phyloP scores from a whole-genome alignment of 2,113 vertebrate species.

The Chionomys nivalis region DNA sequence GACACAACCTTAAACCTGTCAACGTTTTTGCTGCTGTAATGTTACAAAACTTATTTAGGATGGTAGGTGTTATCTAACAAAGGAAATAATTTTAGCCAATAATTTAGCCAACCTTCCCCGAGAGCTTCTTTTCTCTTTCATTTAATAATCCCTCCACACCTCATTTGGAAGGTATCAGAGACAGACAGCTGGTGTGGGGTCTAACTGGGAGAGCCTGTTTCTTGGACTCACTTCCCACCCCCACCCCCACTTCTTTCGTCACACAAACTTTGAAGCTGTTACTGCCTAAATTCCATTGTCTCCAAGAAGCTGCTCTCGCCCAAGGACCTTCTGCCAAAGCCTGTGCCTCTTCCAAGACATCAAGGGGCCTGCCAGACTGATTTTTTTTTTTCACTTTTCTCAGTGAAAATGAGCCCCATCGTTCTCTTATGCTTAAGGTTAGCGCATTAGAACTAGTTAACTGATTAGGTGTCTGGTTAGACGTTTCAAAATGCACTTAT shows the following conservation, averaged over 20 bases:
- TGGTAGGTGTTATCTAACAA: background rate
- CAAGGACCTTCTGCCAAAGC: background rate
- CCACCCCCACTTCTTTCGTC: background rate
- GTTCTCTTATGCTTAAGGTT: background rate
- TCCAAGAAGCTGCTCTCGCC: background rate
- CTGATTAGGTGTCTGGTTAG: conserved; percentile 1
- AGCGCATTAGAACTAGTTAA: background rate
- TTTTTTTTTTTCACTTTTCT: background rate
- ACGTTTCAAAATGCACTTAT: background rate
- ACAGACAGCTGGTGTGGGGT: background rate
- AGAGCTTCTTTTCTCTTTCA: background rate
- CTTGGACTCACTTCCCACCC: background rate
- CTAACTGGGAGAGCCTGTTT: background rate
- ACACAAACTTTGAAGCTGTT: background rate
- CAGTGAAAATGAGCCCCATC: background rate
- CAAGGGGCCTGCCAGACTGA: background rate
- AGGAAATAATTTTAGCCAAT: background rate
- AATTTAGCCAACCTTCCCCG: background rate
- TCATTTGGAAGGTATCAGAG: background rate
- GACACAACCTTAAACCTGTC: background rate
- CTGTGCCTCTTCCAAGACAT: background rate
- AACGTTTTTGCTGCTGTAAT: background rate
- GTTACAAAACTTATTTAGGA: background rate
- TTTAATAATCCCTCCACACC: background rate
- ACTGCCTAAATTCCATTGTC: background rate